These are phyloP conservation scores for Omphaloscelis lunosa DNA, from an alignment of 2,888 invertebrate species.

Conservation along the genomic window DNA sequence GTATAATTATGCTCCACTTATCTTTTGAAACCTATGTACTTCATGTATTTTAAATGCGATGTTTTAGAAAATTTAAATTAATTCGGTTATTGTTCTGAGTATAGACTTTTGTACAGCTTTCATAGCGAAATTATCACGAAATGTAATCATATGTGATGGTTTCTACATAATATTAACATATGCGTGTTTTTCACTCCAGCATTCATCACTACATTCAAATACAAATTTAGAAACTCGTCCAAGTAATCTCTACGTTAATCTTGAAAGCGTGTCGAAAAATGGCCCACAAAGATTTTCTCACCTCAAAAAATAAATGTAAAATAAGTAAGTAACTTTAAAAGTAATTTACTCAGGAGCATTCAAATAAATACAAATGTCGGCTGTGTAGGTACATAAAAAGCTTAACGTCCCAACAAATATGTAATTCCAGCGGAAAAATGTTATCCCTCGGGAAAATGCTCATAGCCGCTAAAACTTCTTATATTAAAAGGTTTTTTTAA, in stretches of 20 bases:
- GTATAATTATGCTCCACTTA: background rate
- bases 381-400: slow-evolving; percentile 57
- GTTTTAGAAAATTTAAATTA: background rate
- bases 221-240: slow-evolving; percentile 18
- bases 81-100: background rate
- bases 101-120: no score
- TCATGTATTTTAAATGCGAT: background rate
- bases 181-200: background rate
- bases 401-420: slow-evolving; percentile 67
- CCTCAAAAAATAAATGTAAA: slow-evolving; percentile 26
- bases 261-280: slow-evolving; percentile 27
- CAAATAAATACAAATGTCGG: slow-evolving; percentile 64
- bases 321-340: slow-evolving; percentile 48
- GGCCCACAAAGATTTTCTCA: background rate
- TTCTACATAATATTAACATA: background rate
- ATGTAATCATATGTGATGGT: background rate
- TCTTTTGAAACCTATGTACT: background rate
- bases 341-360: slow-evolving; percentile 61
- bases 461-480: slow-evolving; percentile 70
- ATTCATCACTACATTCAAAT: background rate
- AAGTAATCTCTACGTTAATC: slow-evolving; percentile 22
- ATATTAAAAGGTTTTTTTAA: slow-evolving; percentile 78
- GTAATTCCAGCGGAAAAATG: slow-evolving; percentile 65
- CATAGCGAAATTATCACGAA: background rate
- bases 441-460: slow-evolving; percentile 61